These are phyloP conservation scores for Vireo griseus DNA, from an alignment of 2,797 vertebrate genomes.

Conservation along the genomic window DNA sequence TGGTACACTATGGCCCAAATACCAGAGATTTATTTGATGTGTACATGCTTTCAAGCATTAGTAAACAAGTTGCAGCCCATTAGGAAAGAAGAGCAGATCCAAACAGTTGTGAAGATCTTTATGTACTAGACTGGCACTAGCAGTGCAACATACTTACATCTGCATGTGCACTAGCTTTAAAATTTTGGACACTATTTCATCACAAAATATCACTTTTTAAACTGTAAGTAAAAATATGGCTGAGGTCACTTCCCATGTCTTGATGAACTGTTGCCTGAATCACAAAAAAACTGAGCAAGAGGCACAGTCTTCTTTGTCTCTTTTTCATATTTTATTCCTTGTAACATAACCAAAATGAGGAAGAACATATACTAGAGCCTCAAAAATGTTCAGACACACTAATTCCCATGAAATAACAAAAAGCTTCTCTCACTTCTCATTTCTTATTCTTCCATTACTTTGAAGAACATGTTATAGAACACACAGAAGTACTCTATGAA, in stretches of 20 bases:
- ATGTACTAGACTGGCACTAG: not conserved
- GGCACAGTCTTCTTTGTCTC: not conserved
- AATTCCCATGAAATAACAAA: not conserved
- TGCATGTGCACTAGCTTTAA: not conserved
- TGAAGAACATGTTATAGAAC: not conserved
- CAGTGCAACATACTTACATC: not conserved
- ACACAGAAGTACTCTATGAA: not conserved
- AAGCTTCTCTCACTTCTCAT: not conserved
- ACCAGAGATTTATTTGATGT: constrained; percentile 60
- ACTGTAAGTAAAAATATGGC: not conserved
- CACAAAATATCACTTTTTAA: not conserved
- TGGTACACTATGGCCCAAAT: constrained; percentile 65
- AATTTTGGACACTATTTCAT: not conserved
- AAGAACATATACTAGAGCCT: not conserved
- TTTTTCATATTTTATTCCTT: not conserved
- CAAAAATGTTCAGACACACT: not conserved
- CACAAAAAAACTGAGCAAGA: not conserved
- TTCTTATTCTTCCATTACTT: not conserved
- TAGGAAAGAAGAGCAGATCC: constrained; percentile 59
- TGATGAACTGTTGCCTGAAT: not conserved
- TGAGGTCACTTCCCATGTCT: not conserved
- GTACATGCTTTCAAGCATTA: constrained; percentile 66
- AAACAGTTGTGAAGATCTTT: constrained; percentile 8
- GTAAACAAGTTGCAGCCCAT: constrained; percentile 59
- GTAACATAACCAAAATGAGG: not conserved